A percentile compares a stretch with the other conserved stretches of the same genome.
phyloP scores from a whole-genome alignment of 2,797 vertebrate species.

The Atherinosoma microstoma region DNA sequence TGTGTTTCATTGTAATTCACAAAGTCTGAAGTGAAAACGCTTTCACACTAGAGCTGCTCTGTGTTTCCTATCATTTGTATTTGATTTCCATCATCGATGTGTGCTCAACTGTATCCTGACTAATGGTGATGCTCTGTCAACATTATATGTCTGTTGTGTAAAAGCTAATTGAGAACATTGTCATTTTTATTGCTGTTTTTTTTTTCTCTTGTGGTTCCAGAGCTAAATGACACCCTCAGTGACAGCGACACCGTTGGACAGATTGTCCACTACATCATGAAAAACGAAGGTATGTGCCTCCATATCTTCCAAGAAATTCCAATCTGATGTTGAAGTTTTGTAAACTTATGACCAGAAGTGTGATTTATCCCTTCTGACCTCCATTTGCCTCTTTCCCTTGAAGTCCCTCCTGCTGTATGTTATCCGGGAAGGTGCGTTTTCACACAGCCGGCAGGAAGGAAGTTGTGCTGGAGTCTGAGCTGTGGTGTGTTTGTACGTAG shows the following conservation, averaged over 20 bases:
- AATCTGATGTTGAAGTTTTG: background rate
- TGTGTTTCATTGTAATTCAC: no score
- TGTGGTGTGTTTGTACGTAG: background rate
- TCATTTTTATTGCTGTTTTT: background rate
- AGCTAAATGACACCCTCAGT: slow-evolving; percentile 89
- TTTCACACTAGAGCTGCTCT: background rate
- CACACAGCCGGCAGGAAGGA: slow-evolving; percentile 14
- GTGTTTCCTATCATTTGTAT: background rate
- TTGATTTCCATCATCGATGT: no score
- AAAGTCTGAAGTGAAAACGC: no score
- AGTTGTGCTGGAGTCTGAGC: background rate
- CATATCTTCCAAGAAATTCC: background rate
- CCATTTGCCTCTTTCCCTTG: background rate
- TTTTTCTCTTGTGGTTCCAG: slow-evolving; percentile 74
- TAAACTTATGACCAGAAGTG: background rate
- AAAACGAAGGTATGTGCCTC: slow-evolving; percentile 90
- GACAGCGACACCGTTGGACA: slow-evolving; percentile 94
- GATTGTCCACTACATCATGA: slow-evolving; percentile 96
- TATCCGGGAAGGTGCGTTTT: slow-evolving; percentile 11
- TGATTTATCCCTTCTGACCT: background rate
- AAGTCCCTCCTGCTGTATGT: background rate
- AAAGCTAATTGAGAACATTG: background rate
- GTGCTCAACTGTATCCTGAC: background rate
- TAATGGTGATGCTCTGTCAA: background rate
- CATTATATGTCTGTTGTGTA: background rate